Percentiles rank a stretch among this genome's conserved stretches.
Conservation (phyloP, 1,140 invertebrate genomes). For the Rhyacophila brunnea region DNA sequence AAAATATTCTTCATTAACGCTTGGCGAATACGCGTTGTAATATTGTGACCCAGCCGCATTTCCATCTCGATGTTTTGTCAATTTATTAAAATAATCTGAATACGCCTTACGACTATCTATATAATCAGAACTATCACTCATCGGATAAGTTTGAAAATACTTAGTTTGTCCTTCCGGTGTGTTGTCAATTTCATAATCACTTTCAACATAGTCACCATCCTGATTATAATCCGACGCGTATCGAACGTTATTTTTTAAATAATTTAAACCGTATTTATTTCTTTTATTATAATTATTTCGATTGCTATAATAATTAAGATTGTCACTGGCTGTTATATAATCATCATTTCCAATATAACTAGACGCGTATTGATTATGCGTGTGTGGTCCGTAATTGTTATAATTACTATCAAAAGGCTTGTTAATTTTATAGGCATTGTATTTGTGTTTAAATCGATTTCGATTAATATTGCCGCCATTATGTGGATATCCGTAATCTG, state of each 20-base stretch:
- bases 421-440: not conserved
- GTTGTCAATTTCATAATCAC: not conserved
- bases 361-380: too few species aligned
- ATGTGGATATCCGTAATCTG: not conserved
- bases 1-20: slow-evolving; percentile 2
- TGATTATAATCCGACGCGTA: too few species aligned
- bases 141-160: too few species aligned
- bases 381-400: too few species aligned
- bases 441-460: not conserved
- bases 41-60: not conserved
- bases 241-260: not conserved
- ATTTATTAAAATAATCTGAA: too few species aligned
- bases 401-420: not conserved
- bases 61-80: too few species aligned
- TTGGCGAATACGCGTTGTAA: not conserved
- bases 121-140: too few species aligned
- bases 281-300: not conserved
- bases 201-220: not conserved
- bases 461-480: not conserved
- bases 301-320: not conserved
- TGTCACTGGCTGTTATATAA: not conserved
- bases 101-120: too few species aligned
- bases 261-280: not conserved
- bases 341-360: not conserved
- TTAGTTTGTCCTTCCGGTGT: not conserved